phyloP scores from a whole-genome alignment of 2,797 vertebrate genomes.

The Cyclura pinguis region DNA sequence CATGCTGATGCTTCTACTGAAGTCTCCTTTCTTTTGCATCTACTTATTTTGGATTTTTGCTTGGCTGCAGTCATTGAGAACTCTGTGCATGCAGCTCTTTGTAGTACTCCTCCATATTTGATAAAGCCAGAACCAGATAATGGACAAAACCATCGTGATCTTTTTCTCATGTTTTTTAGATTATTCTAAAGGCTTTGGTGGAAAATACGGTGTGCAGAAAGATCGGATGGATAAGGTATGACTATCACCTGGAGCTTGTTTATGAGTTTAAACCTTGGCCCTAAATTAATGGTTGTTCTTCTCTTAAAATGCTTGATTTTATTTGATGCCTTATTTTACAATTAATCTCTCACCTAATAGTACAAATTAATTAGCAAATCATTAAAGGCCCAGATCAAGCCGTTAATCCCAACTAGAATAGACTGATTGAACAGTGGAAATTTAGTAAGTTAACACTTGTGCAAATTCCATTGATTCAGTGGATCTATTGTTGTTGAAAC shows the following conservation, averaged over 20 bases:
- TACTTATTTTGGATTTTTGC: constrained; percentile 50
- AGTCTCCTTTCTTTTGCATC: constrained; percentile 59
- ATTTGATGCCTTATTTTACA: background rate
- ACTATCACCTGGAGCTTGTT: background rate
- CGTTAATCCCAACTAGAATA: too few relatives aligned
- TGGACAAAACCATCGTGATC: background rate
- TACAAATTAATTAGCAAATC: background rate
- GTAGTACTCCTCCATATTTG: background rate
- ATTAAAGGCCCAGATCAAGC: background rate
- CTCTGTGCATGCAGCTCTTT: constrained; percentile 60
- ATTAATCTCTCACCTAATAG: too few relatives aligned
- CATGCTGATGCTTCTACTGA: constrained; percentile 52
- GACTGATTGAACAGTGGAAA: too few relatives aligned
- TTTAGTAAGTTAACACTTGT: too few relatives aligned
- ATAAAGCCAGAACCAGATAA: background rate
- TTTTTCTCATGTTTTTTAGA: constrained; percentile 79
- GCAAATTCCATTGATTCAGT: too few relatives aligned
- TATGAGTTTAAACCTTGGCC: background rate
- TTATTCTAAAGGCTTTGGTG: constrained; percentile 95
- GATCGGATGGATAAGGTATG: constrained; percentile 92
- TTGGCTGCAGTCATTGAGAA: constrained; percentile 45
- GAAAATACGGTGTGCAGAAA: constrained; percentile 94
- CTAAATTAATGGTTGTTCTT: background rate
- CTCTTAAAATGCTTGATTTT: background rate
- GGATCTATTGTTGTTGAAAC: too few relatives aligned